phyloP scores from a whole-genome alignment of 2,113 vertebrate genomes.

The Macquaria australasica region DNA sequence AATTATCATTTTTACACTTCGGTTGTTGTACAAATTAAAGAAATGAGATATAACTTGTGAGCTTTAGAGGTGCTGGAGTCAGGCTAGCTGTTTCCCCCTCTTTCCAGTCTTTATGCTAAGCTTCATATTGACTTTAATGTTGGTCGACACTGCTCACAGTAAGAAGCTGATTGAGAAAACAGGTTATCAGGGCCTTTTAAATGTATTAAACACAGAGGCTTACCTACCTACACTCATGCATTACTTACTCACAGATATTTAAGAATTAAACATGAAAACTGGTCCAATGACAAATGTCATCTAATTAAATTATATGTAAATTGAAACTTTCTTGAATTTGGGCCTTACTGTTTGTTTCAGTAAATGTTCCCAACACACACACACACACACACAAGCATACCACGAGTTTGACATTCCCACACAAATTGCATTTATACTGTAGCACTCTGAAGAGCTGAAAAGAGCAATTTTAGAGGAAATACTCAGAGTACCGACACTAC shows the following conservation, averaged over 20 bases:
- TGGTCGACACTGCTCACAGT: neutral
- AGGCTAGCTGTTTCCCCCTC: no score
- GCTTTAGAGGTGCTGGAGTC: neutral
- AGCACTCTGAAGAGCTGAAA: constrained; percentile 26
- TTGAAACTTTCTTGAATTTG: neutral
- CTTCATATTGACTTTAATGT: neutral
- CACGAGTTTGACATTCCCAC: constrained; percentile 22
- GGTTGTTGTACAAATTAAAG: neutral
- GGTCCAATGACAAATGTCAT: neutral
- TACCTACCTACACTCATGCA: neutral
- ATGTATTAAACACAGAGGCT: neutral
- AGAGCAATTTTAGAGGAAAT: constrained; percentile 38
- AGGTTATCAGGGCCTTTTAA: constrained; percentile 10
- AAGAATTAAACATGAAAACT: neutral
- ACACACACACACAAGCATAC: constrained; percentile 34
- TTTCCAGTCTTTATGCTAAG: neutral
- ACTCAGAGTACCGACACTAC: constrained; percentile 20
- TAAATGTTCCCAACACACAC: constrained; percentile 15
- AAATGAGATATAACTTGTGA: neutral
- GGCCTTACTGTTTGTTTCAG: constrained; percentile 18
- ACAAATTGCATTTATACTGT: constrained; percentile 37
- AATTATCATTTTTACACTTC: neutral
- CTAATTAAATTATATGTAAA: neutral
- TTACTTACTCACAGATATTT: neutral
- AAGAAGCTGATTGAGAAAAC: neutral